Base-by-base conservation (phyloP, 2,113 vertebrate genomes). In the Calidris pygmaea region DNA sequence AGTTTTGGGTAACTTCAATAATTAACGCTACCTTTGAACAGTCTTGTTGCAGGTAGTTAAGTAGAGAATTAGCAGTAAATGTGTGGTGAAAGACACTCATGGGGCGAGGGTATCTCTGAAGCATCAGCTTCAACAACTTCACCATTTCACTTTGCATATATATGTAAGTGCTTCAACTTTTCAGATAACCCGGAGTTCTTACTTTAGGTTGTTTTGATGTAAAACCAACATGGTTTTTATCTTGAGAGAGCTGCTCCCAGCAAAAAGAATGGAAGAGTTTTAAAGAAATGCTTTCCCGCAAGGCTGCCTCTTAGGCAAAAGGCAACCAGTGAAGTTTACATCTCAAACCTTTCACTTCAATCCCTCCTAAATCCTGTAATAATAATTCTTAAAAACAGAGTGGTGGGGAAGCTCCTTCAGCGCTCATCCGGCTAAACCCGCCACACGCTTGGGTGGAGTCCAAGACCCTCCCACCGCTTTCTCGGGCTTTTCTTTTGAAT, bases 391-490 rank as follows among this genome's bases (percentile, higher is more conserved):
- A 15, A 52, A 75, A 93, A 32, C 43, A 68, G 68, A 77, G 48
- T 3, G 3, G 52, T 47, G 56, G 73, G 73, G 60, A 85, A 93
- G 34, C 60, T 88, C 65, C 80, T 77, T 81, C 78, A 80, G 68
- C 1, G 1, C 60, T 93, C 66, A 67, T 50, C 50, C 7, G 0
- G 6, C 82, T 83, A 75, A 87, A 85, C 68, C 63, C 7, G 1
- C n/a, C 68, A 53, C 63, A 26, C 2, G 4, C 93, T 87, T 97
- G 96, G 87, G 65, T 3, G 1, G 30, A 89, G 48, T 95, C 93
- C 96, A 96, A 71, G 91, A 70, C 94, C 62, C 87, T 96, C 94
- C 96, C 66, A 96, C 91, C 43, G 26, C 89, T 87, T 95, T 89
- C 70, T 68, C 62, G 82, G 89, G 70, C 48, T 96, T 87, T 95